phyloP scores from a whole-genome alignment of 2,888 invertebrate species.

The Drosophila formosana region DNA sequence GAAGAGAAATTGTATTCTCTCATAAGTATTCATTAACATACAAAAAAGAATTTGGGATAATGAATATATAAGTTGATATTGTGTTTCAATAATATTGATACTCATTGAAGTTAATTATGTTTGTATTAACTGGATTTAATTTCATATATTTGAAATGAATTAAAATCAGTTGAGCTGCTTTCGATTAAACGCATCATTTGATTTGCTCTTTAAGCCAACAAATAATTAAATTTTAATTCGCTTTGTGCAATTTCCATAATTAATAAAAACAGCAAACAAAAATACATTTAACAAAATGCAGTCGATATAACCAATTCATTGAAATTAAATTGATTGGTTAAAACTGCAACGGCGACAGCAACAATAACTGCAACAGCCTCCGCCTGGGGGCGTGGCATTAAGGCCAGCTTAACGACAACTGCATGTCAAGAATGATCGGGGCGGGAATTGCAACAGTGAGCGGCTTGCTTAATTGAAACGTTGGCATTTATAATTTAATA shows the following conservation, averaged over 20 bases:
- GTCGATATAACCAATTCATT: constrained; percentile 39
- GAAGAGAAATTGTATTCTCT: too few species aligned
- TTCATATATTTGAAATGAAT: constrained; percentile 16
- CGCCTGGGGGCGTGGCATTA: constrained; percentile 15
- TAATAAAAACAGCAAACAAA: constrained; percentile 30
- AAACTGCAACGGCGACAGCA: constrained; percentile 2
- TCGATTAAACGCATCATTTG: constrained; percentile 31
- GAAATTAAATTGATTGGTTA: constrained; percentile 47
- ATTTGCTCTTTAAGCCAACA: constrained; percentile 45
- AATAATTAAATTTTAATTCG: constrained; percentile 59
- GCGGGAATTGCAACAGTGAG: constrained; percentile 7
- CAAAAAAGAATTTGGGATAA: too few species aligned
- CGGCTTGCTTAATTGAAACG: constrained; percentile 31
- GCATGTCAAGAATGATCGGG: background rate
- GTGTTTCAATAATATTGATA: constrained; percentile 2
- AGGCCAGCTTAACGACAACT: constrained; percentile 19
- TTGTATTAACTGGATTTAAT: constrained; percentile 2
- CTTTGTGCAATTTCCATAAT: constrained; percentile 38
- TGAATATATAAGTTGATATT: background rate
- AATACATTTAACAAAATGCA: constrained; percentile 4
- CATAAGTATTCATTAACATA: too few species aligned
- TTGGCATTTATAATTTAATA: constrained; percentile 43
- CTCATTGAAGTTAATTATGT: constrained; percentile 16
- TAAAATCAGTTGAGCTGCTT: constrained; percentile 29
- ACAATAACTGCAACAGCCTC: background rate